phyloP scores from a whole-genome alignment of 2,797 vertebrate genomes.

The Premnoplex brunnescens region DNA sequence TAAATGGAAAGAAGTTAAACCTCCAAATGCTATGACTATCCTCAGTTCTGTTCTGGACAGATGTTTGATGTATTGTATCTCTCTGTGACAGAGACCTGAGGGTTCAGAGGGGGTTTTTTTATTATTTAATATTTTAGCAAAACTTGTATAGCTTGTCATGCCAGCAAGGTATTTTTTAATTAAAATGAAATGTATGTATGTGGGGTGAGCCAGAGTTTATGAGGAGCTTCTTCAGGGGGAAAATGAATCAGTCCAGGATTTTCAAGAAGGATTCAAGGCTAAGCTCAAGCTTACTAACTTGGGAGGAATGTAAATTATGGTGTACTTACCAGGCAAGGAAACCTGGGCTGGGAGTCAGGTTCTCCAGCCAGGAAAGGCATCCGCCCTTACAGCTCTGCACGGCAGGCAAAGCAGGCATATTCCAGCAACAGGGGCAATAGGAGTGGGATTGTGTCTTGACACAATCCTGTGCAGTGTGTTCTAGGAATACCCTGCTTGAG shows the following conservation, averaged over 20 bases:
- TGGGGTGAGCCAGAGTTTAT: conserved; percentile 69
- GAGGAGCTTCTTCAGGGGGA: conserved; percentile 66
- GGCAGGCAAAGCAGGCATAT: neutral
- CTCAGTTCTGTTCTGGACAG: conserved; percentile 56
- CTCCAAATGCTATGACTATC: conserved; percentile 32
- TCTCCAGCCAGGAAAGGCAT: accelerated
- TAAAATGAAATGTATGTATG: conserved; percentile 65
- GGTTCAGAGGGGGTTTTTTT: conserved; percentile 13
- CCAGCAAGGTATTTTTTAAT: conserved; percentile 71
- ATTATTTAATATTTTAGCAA: conserved; percentile 66
- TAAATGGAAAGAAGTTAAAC: conserved; percentile 55
- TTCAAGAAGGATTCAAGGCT: conserved; percentile 47
- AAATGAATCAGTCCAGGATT: conserved; percentile 62
- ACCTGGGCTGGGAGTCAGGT: neutral
- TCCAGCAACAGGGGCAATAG: neutral
- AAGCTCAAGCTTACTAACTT: conserved; percentile 40
- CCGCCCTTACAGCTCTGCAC: neutral
- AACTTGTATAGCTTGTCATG: conserved; percentile 64
- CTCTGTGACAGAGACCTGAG: conserved; percentile 62
- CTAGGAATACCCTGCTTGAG: neutral
- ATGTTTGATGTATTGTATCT: conserved; percentile 63
- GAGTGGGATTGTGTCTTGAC: neutral
- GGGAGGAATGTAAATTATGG: conserved; percentile 56
- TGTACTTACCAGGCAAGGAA: conserved; percentile 1
- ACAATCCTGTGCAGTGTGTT: neutral